Conservation (phyloP, 2,797 vertebrate genomes). For the Nyctibius grandis region DNA sequence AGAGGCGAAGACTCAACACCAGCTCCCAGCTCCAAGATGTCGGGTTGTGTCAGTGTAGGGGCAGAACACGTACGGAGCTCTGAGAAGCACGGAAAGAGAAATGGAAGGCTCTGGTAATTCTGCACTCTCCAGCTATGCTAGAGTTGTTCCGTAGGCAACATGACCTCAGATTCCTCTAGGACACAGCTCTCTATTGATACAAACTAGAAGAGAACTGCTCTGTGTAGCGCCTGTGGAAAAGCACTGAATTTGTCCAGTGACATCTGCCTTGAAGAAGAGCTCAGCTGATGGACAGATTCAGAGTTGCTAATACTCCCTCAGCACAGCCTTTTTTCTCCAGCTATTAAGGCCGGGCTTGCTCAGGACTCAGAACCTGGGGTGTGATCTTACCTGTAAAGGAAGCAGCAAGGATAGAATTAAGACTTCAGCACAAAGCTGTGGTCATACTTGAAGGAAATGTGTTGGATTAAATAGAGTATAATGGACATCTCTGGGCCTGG, state of each 20-base stretch:
- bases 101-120: not conserved
- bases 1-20: not conserved
- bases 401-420: not conserved
- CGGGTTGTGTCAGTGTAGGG: accelerated
- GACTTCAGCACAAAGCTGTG: not conserved
- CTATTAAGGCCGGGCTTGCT: not conserved
- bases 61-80: not conserved
- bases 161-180: not conserved
- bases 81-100: not conserved
- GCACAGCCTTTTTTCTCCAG: not conserved
- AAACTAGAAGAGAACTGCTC: not conserved
- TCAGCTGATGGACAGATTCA: not conserved
- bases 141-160: not conserved
- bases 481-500: not conserved
- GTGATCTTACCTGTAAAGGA: not conserved
- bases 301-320: not conserved
- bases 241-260: not conserved
- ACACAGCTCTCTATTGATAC: not conserved
- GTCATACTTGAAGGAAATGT: not conserved
- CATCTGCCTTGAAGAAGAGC: not conserved
- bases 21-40: not conserved
- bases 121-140: not conserved
- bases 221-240: not conserved
- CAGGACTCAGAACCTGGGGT: not conserved
- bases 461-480: not conserved